phyloP scores from a whole-genome alignment of 2,797 vertebrate genomes.

The Xenentodon cancila region DNA sequence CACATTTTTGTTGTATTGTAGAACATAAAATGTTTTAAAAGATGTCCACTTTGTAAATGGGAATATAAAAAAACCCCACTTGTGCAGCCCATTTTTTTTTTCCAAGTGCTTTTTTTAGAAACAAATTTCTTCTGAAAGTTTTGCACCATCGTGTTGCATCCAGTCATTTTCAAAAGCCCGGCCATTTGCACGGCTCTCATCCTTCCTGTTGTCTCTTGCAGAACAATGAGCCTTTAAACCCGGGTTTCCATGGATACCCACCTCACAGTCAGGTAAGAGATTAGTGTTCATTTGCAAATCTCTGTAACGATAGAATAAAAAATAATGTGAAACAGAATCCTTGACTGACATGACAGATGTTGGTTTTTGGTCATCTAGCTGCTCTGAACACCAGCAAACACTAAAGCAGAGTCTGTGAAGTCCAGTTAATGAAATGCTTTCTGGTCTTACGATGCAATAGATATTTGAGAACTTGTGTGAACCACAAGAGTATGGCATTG shows the following conservation, averaged over 20 bases:
- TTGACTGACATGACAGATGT: not conserved
- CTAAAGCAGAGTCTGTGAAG: not conserved
- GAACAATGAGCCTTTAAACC: constrained; percentile 92
- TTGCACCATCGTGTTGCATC: constrained; percentile 11
- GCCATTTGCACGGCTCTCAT: constrained; percentile 56
- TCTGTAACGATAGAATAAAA: constrained; percentile 25
- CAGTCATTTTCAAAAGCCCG: constrained; percentile 42
- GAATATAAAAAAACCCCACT: too few species aligned
- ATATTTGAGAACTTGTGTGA: not conserved
- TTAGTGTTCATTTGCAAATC: constrained; percentile 45
- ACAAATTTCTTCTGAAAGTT: constrained; percentile 27
- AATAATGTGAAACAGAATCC: constrained; percentile 12
- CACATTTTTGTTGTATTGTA: too few species aligned
- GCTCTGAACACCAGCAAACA: not conserved
- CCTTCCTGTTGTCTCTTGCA: constrained; percentile 82
- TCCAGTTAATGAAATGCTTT: not conserved
- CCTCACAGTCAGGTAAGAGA: constrained; percentile 90
- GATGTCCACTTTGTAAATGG: too few species aligned
- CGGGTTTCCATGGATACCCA: constrained; percentile 94
- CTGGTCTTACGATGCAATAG: not conserved
- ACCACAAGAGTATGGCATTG: not conserved
- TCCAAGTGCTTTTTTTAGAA: not conserved
- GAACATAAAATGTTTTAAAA: too few species aligned
- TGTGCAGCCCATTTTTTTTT: not conserved
- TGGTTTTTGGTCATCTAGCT: not conserved